Evolutionary conservation across 1,140 invertebrate species (phyloP).

Genomic region (Eriosoma lanigerum): DNA sequence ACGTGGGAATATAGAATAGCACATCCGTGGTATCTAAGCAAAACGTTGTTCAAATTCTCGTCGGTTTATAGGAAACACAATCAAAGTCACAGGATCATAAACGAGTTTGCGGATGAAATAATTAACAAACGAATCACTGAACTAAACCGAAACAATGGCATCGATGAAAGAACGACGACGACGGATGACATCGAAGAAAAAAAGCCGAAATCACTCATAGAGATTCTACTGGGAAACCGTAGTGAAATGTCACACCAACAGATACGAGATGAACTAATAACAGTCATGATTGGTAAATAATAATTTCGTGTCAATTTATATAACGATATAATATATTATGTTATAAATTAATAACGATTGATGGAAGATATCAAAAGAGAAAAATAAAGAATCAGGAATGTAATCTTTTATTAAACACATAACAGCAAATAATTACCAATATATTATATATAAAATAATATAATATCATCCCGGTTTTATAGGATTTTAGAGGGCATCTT

Average conservation of each 20-base stretch:
- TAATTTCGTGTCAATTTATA: background rate
- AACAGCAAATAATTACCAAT: too few species aligned
- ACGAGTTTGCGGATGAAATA: background rate
- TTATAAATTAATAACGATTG: background rate
- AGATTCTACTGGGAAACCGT: background rate
- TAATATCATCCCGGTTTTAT: too few species aligned
- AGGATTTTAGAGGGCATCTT: too few species aligned
- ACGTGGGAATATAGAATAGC: background rate
- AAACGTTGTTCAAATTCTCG: background rate
- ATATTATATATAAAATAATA: too few species aligned
- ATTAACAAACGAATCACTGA: background rate
- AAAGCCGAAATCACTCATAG: background rate
- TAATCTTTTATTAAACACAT: too few species aligned
- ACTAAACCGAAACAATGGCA: background rate
- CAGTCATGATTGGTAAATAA: background rate
- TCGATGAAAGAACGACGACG: background rate
- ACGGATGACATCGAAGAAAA: background rate
- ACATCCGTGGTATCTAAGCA: background rate
- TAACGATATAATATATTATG: background rate
- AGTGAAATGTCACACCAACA: conserved; percentile 13
- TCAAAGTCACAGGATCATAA: background rate
- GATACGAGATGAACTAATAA: conserved; percentile 10
- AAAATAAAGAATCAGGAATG: too few species aligned
- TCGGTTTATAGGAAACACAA: background rate
- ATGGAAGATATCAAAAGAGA: background rate